These are phyloP conservation scores for Leptopilina boulardi DNA, from an alignment of 1,140 invertebrate genomes.

Conservation along the genomic window DNA sequence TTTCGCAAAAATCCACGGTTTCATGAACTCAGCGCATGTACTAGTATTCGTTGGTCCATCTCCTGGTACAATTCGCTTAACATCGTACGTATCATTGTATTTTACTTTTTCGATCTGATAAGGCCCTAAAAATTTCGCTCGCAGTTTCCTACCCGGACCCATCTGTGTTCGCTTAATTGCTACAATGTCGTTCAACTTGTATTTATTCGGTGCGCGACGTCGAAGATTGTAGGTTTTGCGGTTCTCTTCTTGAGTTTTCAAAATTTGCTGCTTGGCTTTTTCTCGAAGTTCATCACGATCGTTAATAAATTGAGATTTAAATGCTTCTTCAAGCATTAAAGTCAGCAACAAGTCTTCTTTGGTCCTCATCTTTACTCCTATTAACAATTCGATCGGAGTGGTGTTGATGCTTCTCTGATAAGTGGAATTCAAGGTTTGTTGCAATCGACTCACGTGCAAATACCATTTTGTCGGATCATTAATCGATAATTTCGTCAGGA, in stretches of 20 bases:
- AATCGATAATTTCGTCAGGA: background rate
- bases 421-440: conserved; percentile 59
- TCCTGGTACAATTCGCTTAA: conserved; percentile 46
- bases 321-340: background rate
- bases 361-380: background rate
- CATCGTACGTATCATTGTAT: conserved; percentile 50
- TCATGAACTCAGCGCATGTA: conserved; percentile 57
- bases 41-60: conserved; percentile 51
- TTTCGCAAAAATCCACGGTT: conserved; percentile 46
- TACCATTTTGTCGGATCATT: background rate
- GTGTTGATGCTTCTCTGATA: conserved; percentile 35
- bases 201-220: conserved; percentile 42
- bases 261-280: conserved; percentile 56
- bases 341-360: background rate
- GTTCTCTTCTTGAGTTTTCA: conserved; percentile 28
- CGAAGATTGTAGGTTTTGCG: conserved; percentile 50
- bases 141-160: conserved; percentile 58
- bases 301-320: background rate
- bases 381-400: conserved; percentile 28
- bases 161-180: conserved; percentile 52
- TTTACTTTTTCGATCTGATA: conserved; percentile 53
- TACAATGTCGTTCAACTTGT: conserved; percentile 46
- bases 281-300: conserved; percentile 49
- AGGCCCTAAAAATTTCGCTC: conserved; percentile 63
- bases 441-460: conserved; percentile 42